Evolutionary conservation across 1,140 invertebrate genomes (phyloP), one percentile per base, ranked within the genome.

Genomic region (Saccostrea glomerata): DNA sequence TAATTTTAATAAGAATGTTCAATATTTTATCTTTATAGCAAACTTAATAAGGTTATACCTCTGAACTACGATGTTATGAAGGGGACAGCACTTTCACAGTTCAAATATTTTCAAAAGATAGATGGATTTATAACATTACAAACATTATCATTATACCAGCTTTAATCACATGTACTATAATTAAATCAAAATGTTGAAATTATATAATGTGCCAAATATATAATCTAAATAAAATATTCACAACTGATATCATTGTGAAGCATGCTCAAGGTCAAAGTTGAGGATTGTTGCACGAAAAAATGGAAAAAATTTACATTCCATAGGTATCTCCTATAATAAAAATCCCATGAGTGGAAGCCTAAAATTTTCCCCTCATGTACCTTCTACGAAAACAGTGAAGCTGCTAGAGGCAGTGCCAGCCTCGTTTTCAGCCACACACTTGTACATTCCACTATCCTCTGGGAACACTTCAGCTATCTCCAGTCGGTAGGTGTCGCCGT

Each of bases 381-480:
- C 94, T 90, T 90, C 91, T 11, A 95, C 93, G 86, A 90, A 92
- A 0, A 95, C 77, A 12, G 92, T 92, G 89, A 92, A 92, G 73
- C 89, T 87, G 87, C 92, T 92, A 23, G 90, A 89, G 70, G 97
- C 97, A 92, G 97, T 96, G 92, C 99, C 99, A 77, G 97, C 97
- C 56, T 97, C 96, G 94, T 98, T 99, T 84, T 97, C 97, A 13
- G 98, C 98, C 89, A 97, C 96, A 95, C 98, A 99, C 88, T 97
- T 97, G 94, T 99, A 99, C 94, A 98, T 97, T 58, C 99, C 99
- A 93, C 96, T 97, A 95, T 99, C 99, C 91, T 97, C 96, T 9
- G 98, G 98, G 97, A 99, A 99, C 93, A 99, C 98, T 94, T 99
- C 98, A 25, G 98, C 97, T 89, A 99, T 98, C 90, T 97, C 96